phyloP scores from a whole-genome alignment of 2,113 vertebrate species.

The rabbit (Oryctolagus cuniculus) region mOryCun1.1 NC_091434.1:164071001-164071500 shows the following conservation, averaged over 20 bases:
- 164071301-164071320: conserved; percentile 80
- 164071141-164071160: not conserved
- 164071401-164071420: not conserved
- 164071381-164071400: not conserved
- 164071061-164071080: too few relatives aligned
- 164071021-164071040: too few relatives aligned
- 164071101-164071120: not conserved
- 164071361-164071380: not conserved
- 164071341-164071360: conserved; percentile 84
- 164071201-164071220: conserved; percentile 82
- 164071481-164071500: not conserved
- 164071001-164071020: too few relatives aligned
- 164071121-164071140: not conserved
- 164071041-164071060: too few relatives aligned
- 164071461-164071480: not conserved
- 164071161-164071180: conserved; percentile 70
- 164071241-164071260: conserved; percentile 83
- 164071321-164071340: conserved; percentile 82
- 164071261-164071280: conserved; percentile 51
- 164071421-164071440: not conserved
- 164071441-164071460: not conserved
- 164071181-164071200: conserved; percentile 80
- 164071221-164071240: conserved; percentile 81
- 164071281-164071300: conserved; percentile 81
- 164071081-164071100: not conserved